Conservation (phyloP, 2,888 invertebrate species). For the Galerucella calmariensis region DNA sequence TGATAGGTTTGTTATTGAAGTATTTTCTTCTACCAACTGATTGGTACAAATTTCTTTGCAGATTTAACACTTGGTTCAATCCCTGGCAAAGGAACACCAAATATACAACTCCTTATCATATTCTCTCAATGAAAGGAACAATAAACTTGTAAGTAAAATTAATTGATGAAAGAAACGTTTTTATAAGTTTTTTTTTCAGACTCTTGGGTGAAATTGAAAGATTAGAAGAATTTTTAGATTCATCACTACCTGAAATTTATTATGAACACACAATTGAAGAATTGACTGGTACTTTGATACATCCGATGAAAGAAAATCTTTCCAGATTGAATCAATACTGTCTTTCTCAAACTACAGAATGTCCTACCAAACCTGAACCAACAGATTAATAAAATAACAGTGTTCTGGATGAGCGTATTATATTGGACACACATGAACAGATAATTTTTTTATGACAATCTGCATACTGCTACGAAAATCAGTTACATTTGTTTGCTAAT, state of each 20-base stretch:
- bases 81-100: constrained; percentile 76
- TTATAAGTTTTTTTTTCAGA: constrained; percentile 57
- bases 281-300: constrained; percentile 70
- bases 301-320: constrained; percentile 68
- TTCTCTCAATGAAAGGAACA: constrained; percentile 69
- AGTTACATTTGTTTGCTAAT: no score
- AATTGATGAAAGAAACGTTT: neutral
- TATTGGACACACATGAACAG: no score
- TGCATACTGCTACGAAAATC: no score
- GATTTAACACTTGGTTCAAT: constrained; percentile 77
- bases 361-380: neutral
- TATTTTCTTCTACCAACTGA: neutral
- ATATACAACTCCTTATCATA: constrained; percentile 74
- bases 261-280: constrained; percentile 72
- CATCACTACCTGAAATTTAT: constrained; percentile 68
- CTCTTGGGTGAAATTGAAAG: constrained; percentile 67
- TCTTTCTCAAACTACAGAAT: neutral
- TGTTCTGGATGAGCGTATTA: neutral
- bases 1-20: constrained; percentile 67
- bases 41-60: constrained; percentile 57
- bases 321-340: constrained; percentile 64
- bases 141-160: constrained; percentile 70
- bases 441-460: no score
- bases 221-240: constrained; percentile 68
- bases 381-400: neutral